A percentile compares a stretch with the other conserved stretches of the same genome.
phyloP scores from a whole-genome alignment of 2,888 invertebrate genomes.

The Tuberolachnus salignus region DNA sequence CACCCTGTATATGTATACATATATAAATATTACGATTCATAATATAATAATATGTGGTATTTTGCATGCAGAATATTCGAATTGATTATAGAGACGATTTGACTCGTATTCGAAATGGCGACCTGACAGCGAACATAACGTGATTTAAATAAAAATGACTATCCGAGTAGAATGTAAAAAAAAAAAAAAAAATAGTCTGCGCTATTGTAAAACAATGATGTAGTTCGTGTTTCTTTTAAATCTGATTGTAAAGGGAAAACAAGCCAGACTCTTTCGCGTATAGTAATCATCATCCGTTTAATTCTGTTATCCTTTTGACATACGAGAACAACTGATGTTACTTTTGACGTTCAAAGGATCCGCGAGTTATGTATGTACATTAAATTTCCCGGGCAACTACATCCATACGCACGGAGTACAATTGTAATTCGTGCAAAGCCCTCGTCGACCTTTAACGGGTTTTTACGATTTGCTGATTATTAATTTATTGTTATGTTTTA shows the following conservation, averaged over 20 bases:
- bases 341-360: conserved; percentile 7
- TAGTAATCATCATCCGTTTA: conserved; percentile 9
- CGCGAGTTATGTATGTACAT: conserved; percentile 2
- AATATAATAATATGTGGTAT: too few species aligned
- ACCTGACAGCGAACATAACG: neutral
- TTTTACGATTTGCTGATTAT: neutral
- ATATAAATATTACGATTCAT: too few species aligned
- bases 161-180: neutral
- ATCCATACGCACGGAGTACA: neutral
- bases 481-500: too few species aligned
- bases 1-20: too few species aligned
- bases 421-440: conserved; percentile 9
- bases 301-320: conserved; percentile 14
- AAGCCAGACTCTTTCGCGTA: neutral
- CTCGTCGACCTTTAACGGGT: conserved; percentile 1
- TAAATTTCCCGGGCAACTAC: neutral
- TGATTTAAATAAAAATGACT: neutral
- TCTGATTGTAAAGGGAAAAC: conserved; percentile 9
- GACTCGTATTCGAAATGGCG: neutral
- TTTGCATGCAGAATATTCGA: too few species aligned
- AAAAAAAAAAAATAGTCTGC: conserved; percentile 16
- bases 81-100: neutral
- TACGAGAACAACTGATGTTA: conserved; percentile 3
- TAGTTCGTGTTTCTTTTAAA: conserved; percentile 2
- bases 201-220: conserved; percentile 3